Conservation (phyloP, 2,888 invertebrate genomes). For the Lasioglossum villosulum region DNA sequence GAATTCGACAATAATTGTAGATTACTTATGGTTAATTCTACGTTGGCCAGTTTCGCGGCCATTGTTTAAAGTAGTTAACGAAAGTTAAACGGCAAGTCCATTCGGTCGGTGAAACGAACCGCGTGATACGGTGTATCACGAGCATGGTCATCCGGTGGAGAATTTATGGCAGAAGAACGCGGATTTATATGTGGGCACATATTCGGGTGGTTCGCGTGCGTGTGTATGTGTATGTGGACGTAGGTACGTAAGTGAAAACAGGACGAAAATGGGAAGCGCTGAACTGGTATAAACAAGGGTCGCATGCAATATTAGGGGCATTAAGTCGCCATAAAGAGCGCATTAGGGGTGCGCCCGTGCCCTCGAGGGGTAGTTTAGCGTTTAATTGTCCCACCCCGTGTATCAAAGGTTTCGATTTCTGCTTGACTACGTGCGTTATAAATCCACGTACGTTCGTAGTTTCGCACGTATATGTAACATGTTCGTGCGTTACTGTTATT, state of each 20-base stretch:
- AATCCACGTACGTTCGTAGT: constrained; percentile 68
- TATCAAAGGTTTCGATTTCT: constrained; percentile 84
- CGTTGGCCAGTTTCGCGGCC: constrained; percentile 12
- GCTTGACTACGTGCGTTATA: constrained; percentile 78
- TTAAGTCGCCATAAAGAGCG: constrained; percentile 85
- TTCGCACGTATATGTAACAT: constrained; percentile 62
- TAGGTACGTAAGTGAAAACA: constrained; percentile 70
- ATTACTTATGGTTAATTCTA: not conserved
- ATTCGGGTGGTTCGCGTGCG: not conserved
- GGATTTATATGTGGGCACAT: constrained; percentile 30
- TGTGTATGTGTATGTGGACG: constrained; percentile 8
- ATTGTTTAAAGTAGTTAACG: constrained; percentile 37
- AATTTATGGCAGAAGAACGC: constrained; percentile 53
- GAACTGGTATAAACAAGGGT: constrained; percentile 83
- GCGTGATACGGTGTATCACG: constrained; percentile 30
- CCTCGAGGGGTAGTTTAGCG: constrained; percentile 85
- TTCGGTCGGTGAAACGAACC: constrained; percentile 33
- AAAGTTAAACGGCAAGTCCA: constrained; percentile 34
- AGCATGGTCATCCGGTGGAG: constrained; percentile 42
- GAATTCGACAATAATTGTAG: not conserved
- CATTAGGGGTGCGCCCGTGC: constrained; percentile 82
- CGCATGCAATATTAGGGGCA: constrained; percentile 84
- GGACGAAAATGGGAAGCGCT: constrained; percentile 81
- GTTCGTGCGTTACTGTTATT: constrained; percentile 34
- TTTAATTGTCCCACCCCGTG: constrained; percentile 84